phyloP scores from a whole-genome alignment of 2,888 invertebrate genomes.

The Drosophila histrio region DNA sequence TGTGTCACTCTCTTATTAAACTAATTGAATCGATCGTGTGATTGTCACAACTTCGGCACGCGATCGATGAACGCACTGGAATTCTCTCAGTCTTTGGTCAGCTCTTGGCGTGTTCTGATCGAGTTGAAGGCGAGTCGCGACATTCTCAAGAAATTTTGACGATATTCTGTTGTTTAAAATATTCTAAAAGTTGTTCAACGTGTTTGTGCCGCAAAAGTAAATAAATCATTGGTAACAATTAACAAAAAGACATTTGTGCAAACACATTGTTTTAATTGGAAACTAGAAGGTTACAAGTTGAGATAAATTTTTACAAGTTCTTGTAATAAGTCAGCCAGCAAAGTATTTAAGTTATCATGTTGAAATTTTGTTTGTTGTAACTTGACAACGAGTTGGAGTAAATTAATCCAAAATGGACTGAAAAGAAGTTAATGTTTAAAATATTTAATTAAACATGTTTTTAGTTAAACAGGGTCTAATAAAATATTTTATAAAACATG shows the following conservation, averaged over 20 bases:
- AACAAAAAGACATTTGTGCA: conserved; percentile 58
- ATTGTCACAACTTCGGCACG: conserved; percentile 49
- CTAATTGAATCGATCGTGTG: conserved; percentile 58
- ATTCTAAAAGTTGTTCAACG: conserved; percentile 17
- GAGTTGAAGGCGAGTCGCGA: not conserved
- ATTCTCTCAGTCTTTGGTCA: conserved; percentile 43
- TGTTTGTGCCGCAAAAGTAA: conserved; percentile 13
- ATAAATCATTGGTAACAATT: conserved; percentile 13
- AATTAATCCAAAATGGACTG: not conserved
- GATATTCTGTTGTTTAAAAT: not conserved
- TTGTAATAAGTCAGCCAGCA: not conserved
- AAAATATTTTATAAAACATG: not conserved
- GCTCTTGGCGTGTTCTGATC: conserved; percentile 34
- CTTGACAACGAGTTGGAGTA: not conserved
- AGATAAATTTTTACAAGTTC: not conserved
- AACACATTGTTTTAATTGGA: conserved; percentile 22
- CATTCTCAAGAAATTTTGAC: not conserved
- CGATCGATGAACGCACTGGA: conserved; percentile 37
- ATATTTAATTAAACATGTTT: not conserved
- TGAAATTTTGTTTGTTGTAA: not conserved
- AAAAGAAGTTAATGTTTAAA: not conserved
- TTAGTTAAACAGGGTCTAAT: not conserved
- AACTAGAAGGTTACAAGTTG: not conserved
- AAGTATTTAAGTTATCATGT: not conserved
- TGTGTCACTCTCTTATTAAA: conserved; percentile 33